Evolutionary conservation across 2,888 invertebrate genomes (phyloP).

Genomic region (Zelleria hepariella): DNA sequence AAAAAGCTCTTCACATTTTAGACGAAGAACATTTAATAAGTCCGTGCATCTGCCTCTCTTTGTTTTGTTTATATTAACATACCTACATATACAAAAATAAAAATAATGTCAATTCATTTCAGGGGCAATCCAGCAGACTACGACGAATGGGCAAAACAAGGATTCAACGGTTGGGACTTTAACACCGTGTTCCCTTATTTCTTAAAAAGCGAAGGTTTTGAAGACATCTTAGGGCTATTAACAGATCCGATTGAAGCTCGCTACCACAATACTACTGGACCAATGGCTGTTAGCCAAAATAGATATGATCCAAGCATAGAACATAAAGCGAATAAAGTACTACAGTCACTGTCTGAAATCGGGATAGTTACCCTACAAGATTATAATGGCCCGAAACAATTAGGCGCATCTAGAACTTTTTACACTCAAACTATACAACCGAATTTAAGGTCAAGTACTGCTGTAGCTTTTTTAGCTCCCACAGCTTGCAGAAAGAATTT

Average conservation of each 20-base stretch:
- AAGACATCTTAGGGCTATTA: constrained; percentile 4
- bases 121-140: too few relatives aligned
- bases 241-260: too few relatives aligned
- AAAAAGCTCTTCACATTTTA: too few relatives aligned
- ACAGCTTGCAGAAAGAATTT: neutral
- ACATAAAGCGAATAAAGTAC: neutral
- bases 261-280: constrained; percentile 32
- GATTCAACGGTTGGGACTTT: constrained; percentile 60
- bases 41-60: too few relatives aligned
- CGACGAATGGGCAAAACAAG: constrained; percentile 48
- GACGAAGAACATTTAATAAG: too few relatives aligned
- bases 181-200: constrained; percentile 44
- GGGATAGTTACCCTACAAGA: neutral
- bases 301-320: constrained; percentile 2
- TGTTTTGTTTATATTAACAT: too few relatives aligned
- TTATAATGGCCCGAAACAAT: neutral
- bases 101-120: too few relatives aligned
- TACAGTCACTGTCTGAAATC: neutral
- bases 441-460: neutral
- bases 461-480: neutral
- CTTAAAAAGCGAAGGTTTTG: constrained; percentile 41
- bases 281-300: constrained; percentile 24
- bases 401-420: neutral
- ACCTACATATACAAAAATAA: too few relatives aligned
- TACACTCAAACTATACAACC: neutral